Evolutionary conservation across 2,797 vertebrate genomes (phyloP), one percentile per base, ranked within the genome.

Genomic region (Carcharodon carcharias): DNA sequence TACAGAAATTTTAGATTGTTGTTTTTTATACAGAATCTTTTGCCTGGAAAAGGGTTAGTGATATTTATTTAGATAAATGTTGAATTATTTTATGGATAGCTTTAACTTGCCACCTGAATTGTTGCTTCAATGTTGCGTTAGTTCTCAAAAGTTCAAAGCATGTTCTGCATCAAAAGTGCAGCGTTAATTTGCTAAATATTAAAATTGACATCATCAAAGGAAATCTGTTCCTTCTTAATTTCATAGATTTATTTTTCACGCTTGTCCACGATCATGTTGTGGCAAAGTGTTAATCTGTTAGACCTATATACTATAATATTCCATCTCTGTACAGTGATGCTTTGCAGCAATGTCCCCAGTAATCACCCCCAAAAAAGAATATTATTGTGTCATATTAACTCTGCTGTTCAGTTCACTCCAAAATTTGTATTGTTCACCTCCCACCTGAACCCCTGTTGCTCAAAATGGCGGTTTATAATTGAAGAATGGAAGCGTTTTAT

Each of bases 71-170:
- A 6, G 18, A 14, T 18, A 93, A 67, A 65, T 67, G 21, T n/a
- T 26, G 35, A 93, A 65, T 67, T 23, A 67, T 14, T 16, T 65
- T 40, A 61, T 40, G 61, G 91, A 67, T 63, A 93, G 16, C 23
- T 67, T 93, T 67, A n/a, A 8, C 14, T 26, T 63, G 54, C 54
- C 11, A 61, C 61, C 54, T 56, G 54, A 91, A 91, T 58, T 85
- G 87, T 54, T 63, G 63, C 28, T 93, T 65, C 31, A 93, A 65
- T 16, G 21, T 61, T 93, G 61, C 56, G 6, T 93, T 65, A 0
- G 91, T 65, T 93, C 35, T 40, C 58, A 18, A 65, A 40, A 93
- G 31, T 93, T 93, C 91, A 93, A 93, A 93, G 61, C 16, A 65
- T 1, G 21, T 93, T 87, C 61, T 40, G 61, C 56, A n/a, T 40